Evolutionary conservation across 1,140 invertebrate genomes (phyloP), one percentile per base, ranked within the genome.

Genomic region (Drosophila subpulchrella): DNA sequence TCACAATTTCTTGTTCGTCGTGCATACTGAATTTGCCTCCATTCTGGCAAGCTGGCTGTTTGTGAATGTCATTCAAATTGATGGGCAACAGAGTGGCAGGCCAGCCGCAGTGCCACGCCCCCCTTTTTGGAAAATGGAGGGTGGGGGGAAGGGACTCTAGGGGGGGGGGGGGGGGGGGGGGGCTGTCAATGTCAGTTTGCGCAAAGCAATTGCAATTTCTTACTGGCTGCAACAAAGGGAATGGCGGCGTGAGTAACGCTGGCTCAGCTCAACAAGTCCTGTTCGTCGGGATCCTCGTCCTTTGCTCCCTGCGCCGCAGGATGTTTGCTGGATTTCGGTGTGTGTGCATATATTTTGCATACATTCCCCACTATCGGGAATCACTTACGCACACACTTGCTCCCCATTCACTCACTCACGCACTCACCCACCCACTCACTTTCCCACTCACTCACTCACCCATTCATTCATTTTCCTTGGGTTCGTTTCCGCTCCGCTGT

Each of bases 1-100:
- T 86, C 83, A 86, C 83, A 86, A 86, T 84, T 84, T 74, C 78
- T 83, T 83, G 68, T 66, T 66, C 65, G 65, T 73, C 66, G 65
- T 81, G 58, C 56, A 61, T 58, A 63, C 53, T 27, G 65, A 70
- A 41, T 57, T 74, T 66, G 34, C 24, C 58, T 55, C 57, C 46
- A 8, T 15, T 15, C 42, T 46, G 32, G 65, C 66, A 8, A 38
- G 67, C 60, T 75, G 27, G 20, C 60, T 85, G 75, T 85, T 76
- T 78, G 67, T 85, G 83, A 88, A 88, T 88, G 84, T 89, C 83
- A 84, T 88, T 88, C 83, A 88, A 88, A 88, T 89, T 88, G 83
- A 88, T 88, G 83, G 76, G 44, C 56, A 76, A 66, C 63, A 55
- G 63, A 60, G 67, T 81, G 79, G 74, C 75, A 65, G 62, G 51